These are phyloP conservation scores for Drosophila dives DNA, from an alignment of 2,888 invertebrate species.

Conservation along the genomic window DNA sequence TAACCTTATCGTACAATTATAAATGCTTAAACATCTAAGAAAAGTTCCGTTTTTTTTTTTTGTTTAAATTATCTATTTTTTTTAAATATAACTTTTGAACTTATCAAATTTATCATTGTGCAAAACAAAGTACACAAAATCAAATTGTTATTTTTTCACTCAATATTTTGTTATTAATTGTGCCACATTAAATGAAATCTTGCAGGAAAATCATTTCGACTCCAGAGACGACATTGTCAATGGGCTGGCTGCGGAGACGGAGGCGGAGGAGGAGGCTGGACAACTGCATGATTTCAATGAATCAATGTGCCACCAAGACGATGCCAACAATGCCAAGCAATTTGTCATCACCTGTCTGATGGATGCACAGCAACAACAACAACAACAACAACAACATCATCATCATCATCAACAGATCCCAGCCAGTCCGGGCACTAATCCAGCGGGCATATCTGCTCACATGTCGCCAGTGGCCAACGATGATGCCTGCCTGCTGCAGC, in stretches of 20 bases:
- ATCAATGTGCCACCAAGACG: slow-evolving; percentile 16
- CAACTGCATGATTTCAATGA: slow-evolving; percentile 11
- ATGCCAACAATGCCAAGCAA: slow-evolving; percentile 14
- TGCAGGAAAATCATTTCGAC: slow-evolving; percentile 27
- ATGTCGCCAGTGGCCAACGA: slow-evolving; percentile 25
- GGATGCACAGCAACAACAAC: not conserved
- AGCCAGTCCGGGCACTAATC: not conserved
- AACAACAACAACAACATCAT: not conserved
- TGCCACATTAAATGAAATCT: not conserved
- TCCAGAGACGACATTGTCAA: slow-evolving; percentile 41
- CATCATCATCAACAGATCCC: not conserved
- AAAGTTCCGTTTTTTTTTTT: too few relatives aligned
- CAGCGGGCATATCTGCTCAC: not conserved
- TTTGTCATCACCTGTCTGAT: slow-evolving; percentile 24
- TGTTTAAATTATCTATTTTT: not conserved
- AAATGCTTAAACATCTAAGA: too few relatives aligned
- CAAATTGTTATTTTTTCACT: not conserved
- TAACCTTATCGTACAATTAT: too few relatives aligned
- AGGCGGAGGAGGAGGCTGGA: slow-evolving; percentile 31
- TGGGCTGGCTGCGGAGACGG: slow-evolving; percentile 13
- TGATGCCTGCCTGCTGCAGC: slow-evolving; percentile 49
- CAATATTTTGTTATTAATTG: not conserved
- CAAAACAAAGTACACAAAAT: too few relatives aligned
- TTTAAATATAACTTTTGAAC: not conserved
- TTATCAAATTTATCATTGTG: not conserved